Base-by-base conservation (phyloP, 23 tunicate species). In the Phallusia fumigata region DNA sequence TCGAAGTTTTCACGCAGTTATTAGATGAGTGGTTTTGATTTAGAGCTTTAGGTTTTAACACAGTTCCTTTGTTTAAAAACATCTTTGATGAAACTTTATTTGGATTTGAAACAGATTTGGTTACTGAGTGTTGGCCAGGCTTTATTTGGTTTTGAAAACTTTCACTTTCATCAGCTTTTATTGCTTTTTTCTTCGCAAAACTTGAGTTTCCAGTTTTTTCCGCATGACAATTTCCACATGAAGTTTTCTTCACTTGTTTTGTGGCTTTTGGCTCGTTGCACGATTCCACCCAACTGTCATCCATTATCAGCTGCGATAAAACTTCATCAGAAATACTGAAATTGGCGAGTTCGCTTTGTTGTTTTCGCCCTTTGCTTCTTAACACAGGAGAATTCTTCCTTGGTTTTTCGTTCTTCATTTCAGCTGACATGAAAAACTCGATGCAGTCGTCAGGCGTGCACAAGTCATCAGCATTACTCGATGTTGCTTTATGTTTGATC, bases 261-360 rank as follows among this genome's bases (percentile, higher is more conserved):
- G 81, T 47, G 15, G 76, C 30, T 18, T 86, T 86, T 58, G 69
- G 32, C 30, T 64, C 50, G 33, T 26, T 21, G 69, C 69, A 58
- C 8, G 69, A 33, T 65, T 88, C 90, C 21, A 80, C 52, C 89
- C 89, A 91, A 53, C 96, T 91, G 80, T 91, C 96, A 31, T 91
- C 96, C 96, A 91, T 86, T 19, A 86, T 74, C 52, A 91, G 65
- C n/a, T 84, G 81, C 32, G 86, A 31, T 52, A 91, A 53, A 30
- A 91, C 65, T 8, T 91, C 90, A 0, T 81, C 86, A 33, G 90
- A 58, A 79, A 91, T 91, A 40, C 90, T 86, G 34, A 74, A 18
- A 83, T 86, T 69, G 10, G 73, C 18, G 24, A 64, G 52, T 22
- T 40, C 65, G 77, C 32, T 45, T 11, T 53, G 31, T 19, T 72